A percentile compares a stretch with the other conserved stretches of the same genome.
phyloP scores from a whole-genome alignment of 2,888 invertebrate genomes.

The Drosophila melanosoma region DNA sequence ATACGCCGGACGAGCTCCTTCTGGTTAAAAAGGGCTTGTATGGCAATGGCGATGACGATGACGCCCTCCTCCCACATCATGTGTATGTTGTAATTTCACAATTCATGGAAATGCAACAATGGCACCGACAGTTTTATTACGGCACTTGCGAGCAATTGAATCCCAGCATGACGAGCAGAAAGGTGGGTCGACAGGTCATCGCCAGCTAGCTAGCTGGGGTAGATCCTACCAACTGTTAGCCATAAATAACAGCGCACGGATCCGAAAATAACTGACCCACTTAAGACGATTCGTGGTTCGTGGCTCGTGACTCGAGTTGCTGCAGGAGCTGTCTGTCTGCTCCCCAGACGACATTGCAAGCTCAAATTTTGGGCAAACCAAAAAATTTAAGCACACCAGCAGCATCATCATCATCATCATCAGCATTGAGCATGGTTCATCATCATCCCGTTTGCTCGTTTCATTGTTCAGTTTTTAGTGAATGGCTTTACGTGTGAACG shows the following conservation, averaged over 20 bases:
- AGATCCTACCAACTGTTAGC: not conserved
- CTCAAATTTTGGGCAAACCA: conserved; percentile 1
- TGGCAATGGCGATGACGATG: not conserved
- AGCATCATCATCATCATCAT: conserved; percentile 4
- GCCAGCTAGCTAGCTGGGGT: not conserved
- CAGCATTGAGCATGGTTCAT: conserved; percentile 5
- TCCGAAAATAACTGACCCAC: conserved; percentile 59
- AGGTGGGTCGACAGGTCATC: not conserved
- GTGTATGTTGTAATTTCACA: conserved; percentile 30
- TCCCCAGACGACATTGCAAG: conserved; percentile 14
- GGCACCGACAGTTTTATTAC: conserved; percentile 41
- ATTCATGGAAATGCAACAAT: conserved; percentile 22
- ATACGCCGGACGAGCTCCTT: not conserved
- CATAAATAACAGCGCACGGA: conserved; percentile 33
- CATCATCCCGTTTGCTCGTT: conserved; percentile 16
- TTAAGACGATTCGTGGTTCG: conserved; percentile 13
- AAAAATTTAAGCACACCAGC: not conserved
- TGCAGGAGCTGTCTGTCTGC: conserved; percentile 4
- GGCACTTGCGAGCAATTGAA: conserved; percentile 30
- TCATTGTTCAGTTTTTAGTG: conserved; percentile 64
- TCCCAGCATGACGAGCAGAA: conserved; percentile 16
- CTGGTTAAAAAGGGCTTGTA: conserved; percentile 16
- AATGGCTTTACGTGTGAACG: conserved; percentile 60
- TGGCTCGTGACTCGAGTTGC: not conserved
- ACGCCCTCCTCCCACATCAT: not conserved